Conservation (phyloP, 1,140 invertebrate genomes). For the Saccostrea cuccullata region DNA sequence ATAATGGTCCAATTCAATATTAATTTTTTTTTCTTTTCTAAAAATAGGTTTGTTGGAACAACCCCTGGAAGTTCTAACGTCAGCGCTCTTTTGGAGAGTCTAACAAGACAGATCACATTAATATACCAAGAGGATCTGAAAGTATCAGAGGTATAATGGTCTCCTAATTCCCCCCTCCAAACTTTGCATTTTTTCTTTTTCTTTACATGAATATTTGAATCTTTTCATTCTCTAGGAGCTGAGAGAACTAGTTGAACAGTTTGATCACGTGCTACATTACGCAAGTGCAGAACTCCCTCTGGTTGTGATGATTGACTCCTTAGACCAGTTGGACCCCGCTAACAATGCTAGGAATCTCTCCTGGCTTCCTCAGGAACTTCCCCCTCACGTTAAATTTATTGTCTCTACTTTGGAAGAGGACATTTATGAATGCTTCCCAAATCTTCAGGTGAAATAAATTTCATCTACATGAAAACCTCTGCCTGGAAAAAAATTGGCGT, state of each 20-base stretch:
- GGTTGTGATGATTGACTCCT: constrained; percentile 68
- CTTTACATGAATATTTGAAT: neutral
- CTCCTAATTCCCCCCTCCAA: neutral
- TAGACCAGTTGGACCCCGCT: constrained; percentile 68
- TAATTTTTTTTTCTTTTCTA: neutral
- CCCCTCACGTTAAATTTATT: constrained; percentile 82
- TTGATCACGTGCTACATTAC: constrained; percentile 33
- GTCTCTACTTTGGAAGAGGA: constrained; percentile 80
- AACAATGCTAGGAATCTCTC: constrained; percentile 61
- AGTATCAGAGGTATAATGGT: constrained; percentile 35
- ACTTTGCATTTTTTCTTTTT: neutral
- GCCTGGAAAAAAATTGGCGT: neutral
- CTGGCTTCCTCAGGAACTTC: constrained; percentile 64
- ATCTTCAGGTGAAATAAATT: constrained; percentile 61
- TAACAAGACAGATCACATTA: constrained; percentile 41
- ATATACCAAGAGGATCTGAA: constrained; percentile 44
- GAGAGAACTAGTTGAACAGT: constrained; percentile 34
- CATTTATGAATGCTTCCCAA: constrained; percentile 67
- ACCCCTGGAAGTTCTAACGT: constrained; percentile 65
- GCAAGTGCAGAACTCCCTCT: constrained; percentile 52
- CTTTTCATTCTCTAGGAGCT: constrained; percentile 31
- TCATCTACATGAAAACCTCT: constrained; percentile 75
- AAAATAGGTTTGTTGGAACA: constrained; percentile 70
- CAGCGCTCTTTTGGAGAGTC: constrained; percentile 29
- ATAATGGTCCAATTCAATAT: neutral